Percentiles rank a stretch among this genome's conserved stretches.
These are phyloP conservation scores for Meloidogyne exigua DNA, from an alignment of 1,140 invertebrate species.

Conservation along the genomic window DNA sequence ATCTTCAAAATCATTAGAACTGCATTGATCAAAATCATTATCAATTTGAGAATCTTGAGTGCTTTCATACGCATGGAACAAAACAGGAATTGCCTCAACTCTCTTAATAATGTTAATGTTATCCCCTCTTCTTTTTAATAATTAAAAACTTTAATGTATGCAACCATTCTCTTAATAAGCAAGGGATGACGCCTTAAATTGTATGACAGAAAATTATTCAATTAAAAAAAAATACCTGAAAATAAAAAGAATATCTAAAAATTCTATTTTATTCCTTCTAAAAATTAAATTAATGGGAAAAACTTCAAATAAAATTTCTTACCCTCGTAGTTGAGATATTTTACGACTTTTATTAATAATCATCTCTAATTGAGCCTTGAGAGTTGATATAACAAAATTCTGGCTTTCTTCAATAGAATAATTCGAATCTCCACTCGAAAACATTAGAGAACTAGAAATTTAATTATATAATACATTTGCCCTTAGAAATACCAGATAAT, in stretches of 20 bases:
- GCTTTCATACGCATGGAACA: not conserved
- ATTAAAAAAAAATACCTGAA: slow-evolving; percentile 18
- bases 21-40: not conserved
- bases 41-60: not conserved
- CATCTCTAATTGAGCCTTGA: slow-evolving; percentile 23
- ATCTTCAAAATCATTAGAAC: not conserved
- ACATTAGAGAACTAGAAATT: slow-evolving; percentile 26
- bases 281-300: slow-evolving; percentile 5
- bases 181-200: slow-evolving; percentile 33
- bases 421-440: slow-evolving; percentile 37
- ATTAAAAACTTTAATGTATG: slow-evolving; percentile 20
- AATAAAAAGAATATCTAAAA: slow-evolving; percentile 22
- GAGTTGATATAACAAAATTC: slow-evolving; percentile 30
- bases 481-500: not conserved
- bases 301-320: slow-evolving; percentile 18
- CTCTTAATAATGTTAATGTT: not conserved
- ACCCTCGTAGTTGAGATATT: not conserved
- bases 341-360: slow-evolving; percentile 24
- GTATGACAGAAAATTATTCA: not conserved
- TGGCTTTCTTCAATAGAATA: slow-evolving; percentile 14
- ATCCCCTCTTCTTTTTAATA: not conserved
- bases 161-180: slow-evolving; percentile 23
- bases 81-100: not conserved
- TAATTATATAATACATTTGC: not conserved
- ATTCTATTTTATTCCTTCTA: slow-evolving; percentile 20